These are phyloP conservation scores for Astatotilapia flaviijosephi DNA, from an alignment of 2,113 vertebrate genomes.

Conservation along the genomic window DNA sequence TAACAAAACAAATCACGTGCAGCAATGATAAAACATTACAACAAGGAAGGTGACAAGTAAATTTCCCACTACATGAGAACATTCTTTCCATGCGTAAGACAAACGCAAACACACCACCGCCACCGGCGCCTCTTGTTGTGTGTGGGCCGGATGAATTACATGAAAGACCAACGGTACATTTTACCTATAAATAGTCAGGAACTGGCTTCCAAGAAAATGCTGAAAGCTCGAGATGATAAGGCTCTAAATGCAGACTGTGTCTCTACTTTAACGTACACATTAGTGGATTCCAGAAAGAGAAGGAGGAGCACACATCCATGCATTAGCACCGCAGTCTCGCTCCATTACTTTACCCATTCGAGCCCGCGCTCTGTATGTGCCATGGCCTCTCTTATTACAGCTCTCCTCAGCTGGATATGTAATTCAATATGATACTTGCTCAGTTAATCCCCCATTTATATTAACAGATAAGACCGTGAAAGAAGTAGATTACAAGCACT, in stretches of 20 bases:
- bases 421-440: background rate
- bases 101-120: background rate
- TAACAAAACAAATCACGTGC: conserved; percentile 13
- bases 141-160: background rate
- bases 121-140: background rate
- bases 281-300: background rate
- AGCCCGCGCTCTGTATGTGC: background rate
- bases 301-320: background rate
- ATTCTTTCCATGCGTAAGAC: background rate
- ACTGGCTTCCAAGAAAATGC: background rate
- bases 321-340: background rate
- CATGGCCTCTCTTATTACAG: background rate
- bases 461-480: background rate
- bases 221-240: background rate
- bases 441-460: background rate
- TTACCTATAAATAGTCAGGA: background rate
- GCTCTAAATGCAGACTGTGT: background rate
- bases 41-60: background rate
- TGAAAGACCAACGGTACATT: accelerated
- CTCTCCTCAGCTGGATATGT: background rate
- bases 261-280: background rate
- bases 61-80: background rate
- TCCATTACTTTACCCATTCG: background rate
- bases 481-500: background rate
- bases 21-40: background rate